Percentiles rank a stretch among this genome's conserved stretches.
Evolutionary conservation across 1,140 invertebrate genomes (phyloP).

Genomic region (Frieseomelitta varia): DNA sequence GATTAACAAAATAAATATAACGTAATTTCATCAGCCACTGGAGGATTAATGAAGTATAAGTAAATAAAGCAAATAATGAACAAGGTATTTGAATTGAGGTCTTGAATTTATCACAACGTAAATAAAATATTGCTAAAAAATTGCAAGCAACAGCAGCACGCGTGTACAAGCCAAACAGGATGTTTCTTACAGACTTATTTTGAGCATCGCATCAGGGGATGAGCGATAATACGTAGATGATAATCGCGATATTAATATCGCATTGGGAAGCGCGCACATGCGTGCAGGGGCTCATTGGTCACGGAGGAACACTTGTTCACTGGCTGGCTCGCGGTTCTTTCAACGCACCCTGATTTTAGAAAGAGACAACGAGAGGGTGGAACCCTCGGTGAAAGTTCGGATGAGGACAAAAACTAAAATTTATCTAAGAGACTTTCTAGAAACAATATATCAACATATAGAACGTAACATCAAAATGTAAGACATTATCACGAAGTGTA

Average conservation of each 20-base stretch:
- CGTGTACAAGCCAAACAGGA: slow-evolving; percentile 41
- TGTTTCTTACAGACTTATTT: slow-evolving; percentile 60
- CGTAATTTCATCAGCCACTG: no score
- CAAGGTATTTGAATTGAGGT: no score
- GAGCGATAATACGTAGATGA: slow-evolving; percentile 81
- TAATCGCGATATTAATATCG: slow-evolving; percentile 83
- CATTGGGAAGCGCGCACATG: slow-evolving; percentile 82
- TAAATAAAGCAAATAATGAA: no score
- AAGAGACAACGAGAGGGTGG: slow-evolving; percentile 54
- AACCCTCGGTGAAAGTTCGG: slow-evolving; percentile 9
- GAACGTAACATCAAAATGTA: no score
- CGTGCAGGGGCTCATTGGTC: slow-evolving; percentile 81
- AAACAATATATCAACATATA: neutral
- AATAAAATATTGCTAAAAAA: no score
- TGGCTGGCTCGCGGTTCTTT: slow-evolving; percentile 74
- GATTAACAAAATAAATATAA: no score
- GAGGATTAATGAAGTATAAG: no score
- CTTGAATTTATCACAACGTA: no score
- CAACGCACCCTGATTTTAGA: slow-evolving; percentile 79
- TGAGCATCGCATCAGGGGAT: slow-evolving; percentile 62
- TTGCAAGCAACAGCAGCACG: neutral
- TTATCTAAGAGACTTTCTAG: slow-evolving; percentile 15
- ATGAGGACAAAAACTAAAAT: slow-evolving; percentile 38
- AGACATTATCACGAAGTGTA: no score
- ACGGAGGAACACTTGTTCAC: slow-evolving; percentile 80